Evolutionary conservation across 2,113 vertebrate genomes (phyloP).

Genomic region (Corydoras sp.): DNA sequence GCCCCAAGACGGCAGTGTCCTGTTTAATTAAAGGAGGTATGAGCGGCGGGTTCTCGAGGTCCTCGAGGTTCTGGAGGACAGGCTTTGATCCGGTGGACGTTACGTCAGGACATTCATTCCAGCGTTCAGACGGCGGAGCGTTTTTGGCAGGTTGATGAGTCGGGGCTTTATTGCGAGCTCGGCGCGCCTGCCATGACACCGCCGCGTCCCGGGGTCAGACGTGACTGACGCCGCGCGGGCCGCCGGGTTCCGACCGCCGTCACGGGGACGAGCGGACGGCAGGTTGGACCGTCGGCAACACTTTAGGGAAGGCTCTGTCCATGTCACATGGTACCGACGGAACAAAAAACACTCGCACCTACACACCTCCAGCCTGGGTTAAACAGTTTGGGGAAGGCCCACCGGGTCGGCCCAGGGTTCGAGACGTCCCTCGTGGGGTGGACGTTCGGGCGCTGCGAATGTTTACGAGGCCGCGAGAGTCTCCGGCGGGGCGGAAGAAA

Average conservation of each 20-base stretch:
- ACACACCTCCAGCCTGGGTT: too few species aligned
- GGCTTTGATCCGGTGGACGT: constrained; percentile 39
- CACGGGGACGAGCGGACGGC: too few species aligned
- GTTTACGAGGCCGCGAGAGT: constrained; percentile 11
- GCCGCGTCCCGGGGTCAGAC: constrained; percentile 24
- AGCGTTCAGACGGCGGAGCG: constrained; percentile 29
- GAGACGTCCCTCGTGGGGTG: too few species aligned
- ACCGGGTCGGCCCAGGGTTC: too few species aligned
- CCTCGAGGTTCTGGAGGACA: constrained; percentile 17
- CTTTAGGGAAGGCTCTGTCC: too few species aligned
- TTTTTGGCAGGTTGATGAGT: constrained; percentile 29
- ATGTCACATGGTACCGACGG: too few species aligned
- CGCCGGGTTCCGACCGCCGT: too few species aligned
- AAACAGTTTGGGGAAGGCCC: too few species aligned
- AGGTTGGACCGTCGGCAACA: too few species aligned
- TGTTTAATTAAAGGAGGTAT: constrained; percentile 45
- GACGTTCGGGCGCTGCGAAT: constrained; percentile 1
- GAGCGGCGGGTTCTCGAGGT: constrained; percentile 30
- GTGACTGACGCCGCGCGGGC: too few species aligned
- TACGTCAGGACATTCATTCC: constrained; percentile 40
- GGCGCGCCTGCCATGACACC: constrained; percentile 31
- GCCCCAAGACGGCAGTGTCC: constrained; percentile 31
- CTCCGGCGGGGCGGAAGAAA: constrained; percentile 16
- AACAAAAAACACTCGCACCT: too few species aligned
- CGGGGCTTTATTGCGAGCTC: constrained; percentile 7